Percentiles rank a stretch among this genome's conserved stretches.
Evolutionary conservation across 2,888 invertebrate species (phyloP).

Genomic region (Amphipyra tragopoginis): DNA sequence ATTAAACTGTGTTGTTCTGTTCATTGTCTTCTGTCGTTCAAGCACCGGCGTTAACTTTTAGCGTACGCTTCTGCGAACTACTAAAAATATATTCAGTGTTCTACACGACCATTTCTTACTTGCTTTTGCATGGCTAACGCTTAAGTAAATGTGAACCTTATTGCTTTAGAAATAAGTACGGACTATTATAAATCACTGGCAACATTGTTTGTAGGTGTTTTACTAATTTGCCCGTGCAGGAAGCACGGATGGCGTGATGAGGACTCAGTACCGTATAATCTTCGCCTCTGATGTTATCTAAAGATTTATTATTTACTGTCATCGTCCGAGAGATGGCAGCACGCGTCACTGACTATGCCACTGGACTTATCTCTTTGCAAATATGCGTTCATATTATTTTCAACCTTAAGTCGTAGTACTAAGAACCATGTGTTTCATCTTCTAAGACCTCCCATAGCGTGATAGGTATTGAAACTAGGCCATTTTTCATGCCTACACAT

Average conservation of each 20-base stretch:
- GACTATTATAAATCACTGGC: conserved; percentile 58
- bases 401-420: conserved; percentile 61
- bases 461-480: conserved; percentile 55
- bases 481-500: conserved; percentile 56
- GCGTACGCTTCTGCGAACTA: conserved; percentile 82
- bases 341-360: conserved; percentile 83
- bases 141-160: conserved; percentile 67
- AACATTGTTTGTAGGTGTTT: conserved; percentile 77
- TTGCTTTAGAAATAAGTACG: conserved; percentile 53
- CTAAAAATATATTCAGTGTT: conserved; percentile 85
- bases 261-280: conserved; percentile 88
- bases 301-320: conserved; percentile 89
- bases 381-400: conserved; percentile 58
- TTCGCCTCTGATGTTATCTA: conserved; percentile 88
- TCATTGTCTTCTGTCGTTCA: conserved; percentile 80
- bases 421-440: conserved; percentile 55
- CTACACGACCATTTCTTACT: conserved; percentile 62
- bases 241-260: conserved; percentile 88
- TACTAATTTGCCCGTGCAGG: conserved; percentile 88
- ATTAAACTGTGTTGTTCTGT: conserved; percentile 74
- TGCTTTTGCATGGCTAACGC: conserved; percentile 34
- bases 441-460: conserved; percentile 73
- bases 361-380: conserved; percentile 75
- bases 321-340: conserved; percentile 87
- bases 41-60: conserved; percentile 78